phyloP scores from a whole-genome alignment of 2,797 vertebrate genomes.

The Poeciliopsis paucimaculata region DNA sequence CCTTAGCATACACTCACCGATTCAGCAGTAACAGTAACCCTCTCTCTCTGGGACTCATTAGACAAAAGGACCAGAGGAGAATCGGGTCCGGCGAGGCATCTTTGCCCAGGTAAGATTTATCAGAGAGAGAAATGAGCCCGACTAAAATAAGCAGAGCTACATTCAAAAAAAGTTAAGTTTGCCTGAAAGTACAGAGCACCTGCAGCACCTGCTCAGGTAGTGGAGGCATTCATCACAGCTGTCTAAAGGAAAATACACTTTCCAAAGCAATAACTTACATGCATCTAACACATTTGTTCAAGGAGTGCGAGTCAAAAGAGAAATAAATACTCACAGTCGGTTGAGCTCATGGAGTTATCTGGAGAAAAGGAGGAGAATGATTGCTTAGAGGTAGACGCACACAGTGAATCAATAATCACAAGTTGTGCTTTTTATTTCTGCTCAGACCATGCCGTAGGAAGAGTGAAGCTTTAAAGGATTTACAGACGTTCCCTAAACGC shows the following conservation, averaged over 20 bases:
- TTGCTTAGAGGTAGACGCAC: not conserved
- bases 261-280: slow-evolving; percentile 21
- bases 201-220: slow-evolving; percentile 63
- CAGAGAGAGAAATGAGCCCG: slow-evolving; percentile 53
- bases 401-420: not conserved
- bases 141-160: slow-evolving; percentile 43
- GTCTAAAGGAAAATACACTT: slow-evolving; percentile 41
- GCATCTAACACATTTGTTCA: slow-evolving; percentile 19
- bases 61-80: slow-evolving; percentile 50
- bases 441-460: not conserved
- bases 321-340: slow-evolving; percentile 88
- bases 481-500: slow-evolving; percentile 7
- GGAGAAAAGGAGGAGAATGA: slow-evolving; percentile 57
- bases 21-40: slow-evolving; percentile 42
- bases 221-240: slow-evolving; percentile 51
- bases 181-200: slow-evolving; percentile 42
- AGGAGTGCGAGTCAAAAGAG: slow-evolving; percentile 12
- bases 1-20: slow-evolving; percentile 52
- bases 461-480: slow-evolving; percentile 1
- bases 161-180: slow-evolving; percentile 33
- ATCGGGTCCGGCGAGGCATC: slow-evolving; percentile 35
- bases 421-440: not conserved
- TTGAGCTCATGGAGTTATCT: slow-evolving; percentile 89
- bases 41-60: slow-evolving; percentile 76
- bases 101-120: slow-evolving; percentile 58